Base-by-base conservation (phyloP, 2,797 vertebrate species). In the Paedocypris micromegethes region DNA sequence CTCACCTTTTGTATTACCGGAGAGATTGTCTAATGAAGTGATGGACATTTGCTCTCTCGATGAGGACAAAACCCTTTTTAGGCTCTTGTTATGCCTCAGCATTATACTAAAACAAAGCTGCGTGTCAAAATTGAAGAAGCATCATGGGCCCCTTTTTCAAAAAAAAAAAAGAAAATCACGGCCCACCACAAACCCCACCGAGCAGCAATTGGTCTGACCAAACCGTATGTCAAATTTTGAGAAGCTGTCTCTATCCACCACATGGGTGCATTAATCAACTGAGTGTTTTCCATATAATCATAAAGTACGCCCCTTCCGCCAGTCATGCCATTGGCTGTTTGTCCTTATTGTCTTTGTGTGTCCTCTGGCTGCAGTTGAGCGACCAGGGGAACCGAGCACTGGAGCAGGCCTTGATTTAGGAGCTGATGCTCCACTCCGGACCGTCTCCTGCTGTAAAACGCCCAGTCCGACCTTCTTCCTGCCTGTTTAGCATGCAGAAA, bases 401-500 rank as follows among this genome's bases (percentile, higher is more conserved):
- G 55, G 50, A 55, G 60, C 64, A 76, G 60, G 68, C 51, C 9
- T 72, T 60, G 59, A 61, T 73, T 73, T 72, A 78, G 77, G 75
- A 68, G 70, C 50, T 63, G 72, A 64, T 61, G 51, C 64, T 66
- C 58, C 68, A 71, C 57, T 46, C 59, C 45, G 41, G 77, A 50
- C 65, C 53, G 55, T 50, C 68, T 63, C n/a, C 72, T 73, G 52
- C 56, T 81, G 68, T 72, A 70, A 78, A 71, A 64, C 72, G 50
- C 58, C 74, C 63, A 53, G 64, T 72, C 67, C 78, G 84, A 86
- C 86, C 84, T 88, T 88, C 83, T 84, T 71, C 72, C 45, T 53
- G 76, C 78, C 79, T 86, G 79, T 86, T 89, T 83, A 84, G 79
- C 66, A 83, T 84, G 78, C 83, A 74, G 75, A 82, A 86, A 86